These are phyloP conservation scores for Orchestes rusci DNA, from an alignment of 2,888 invertebrate species.

Conservation along the genomic window DNA sequence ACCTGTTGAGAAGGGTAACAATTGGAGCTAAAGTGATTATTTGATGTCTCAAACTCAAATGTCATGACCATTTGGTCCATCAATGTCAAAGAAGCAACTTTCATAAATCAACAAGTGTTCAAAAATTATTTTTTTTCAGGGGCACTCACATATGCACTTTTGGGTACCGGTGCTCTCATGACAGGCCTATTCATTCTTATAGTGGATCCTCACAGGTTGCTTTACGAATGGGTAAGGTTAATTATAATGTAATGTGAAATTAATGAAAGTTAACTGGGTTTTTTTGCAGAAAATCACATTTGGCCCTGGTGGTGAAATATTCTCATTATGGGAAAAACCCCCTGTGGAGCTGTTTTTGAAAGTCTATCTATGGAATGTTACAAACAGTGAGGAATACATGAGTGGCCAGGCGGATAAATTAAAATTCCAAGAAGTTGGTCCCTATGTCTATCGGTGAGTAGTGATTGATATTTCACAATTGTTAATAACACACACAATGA, in stretches of 20 bases:
- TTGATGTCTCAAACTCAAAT: too few relatives aligned
- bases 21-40: too few relatives aligned
- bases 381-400: constrained; percentile 72
- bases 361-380: constrained; percentile 77
- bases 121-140: constrained; percentile 50
- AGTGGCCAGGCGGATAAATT: constrained; percentile 61
- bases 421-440: constrained; percentile 70
- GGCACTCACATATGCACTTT: constrained; percentile 60
- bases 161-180: constrained; percentile 60
- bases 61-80: too few relatives aligned
- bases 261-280: not conserved
- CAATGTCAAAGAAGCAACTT: too few relatives aligned
- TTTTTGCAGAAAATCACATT: constrained; percentile 61
- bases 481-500: too few relatives aligned
- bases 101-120: too few relatives aligned
- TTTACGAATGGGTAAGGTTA: constrained; percentile 62
- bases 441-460: constrained; percentile 77
- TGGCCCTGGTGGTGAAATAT: constrained; percentile 71
- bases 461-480: too few relatives aligned
- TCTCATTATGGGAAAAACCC: constrained; percentile 74
- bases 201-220: constrained; percentile 64
- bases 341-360: constrained; percentile 71
- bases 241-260: not conserved
- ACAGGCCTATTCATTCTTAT: constrained; percentile 60
- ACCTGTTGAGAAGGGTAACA: too few relatives aligned